Base-by-base conservation (phyloP, 53 echinoderm and acorn worm genomes). In the Holothuria scabra region DNA sequence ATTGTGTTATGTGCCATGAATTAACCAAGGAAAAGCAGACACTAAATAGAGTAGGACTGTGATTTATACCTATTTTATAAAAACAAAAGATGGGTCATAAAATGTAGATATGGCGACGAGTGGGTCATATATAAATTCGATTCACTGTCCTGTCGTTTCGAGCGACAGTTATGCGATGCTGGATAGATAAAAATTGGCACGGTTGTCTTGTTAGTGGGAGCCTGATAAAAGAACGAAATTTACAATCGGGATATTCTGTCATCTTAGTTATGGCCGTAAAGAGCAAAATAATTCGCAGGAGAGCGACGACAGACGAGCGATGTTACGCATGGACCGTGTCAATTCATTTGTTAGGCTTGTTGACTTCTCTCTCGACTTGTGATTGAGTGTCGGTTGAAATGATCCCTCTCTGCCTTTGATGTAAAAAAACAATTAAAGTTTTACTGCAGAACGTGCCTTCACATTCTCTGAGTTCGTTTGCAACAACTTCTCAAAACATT, bases 351-450 rank as follows among this genome's bases (percentile, higher is more conserved):
- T 44, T 5, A 23, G 8, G 44, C 72, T 72, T 48, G 48, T 72
- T 26, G 72, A 72, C 22, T n/a, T 52, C 52, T 52, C n/a, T 72
- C 44, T 41, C 25, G 13, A 33, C 25, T 23, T 26, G 24, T 72
- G 72, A 72, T 72, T 72, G 28, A 72, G 72, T 72, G 46, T 72
- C 44, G 72, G 20, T 20, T 24, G 46, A 32, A 67, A 67, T 34
- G 67, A 32, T 67, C 35, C 67, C 35, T 67, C 29, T 67, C 28
- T 52, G 52, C 14, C 52, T 52, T 52, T 52, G 52, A 52, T 52
- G 46, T 41, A 72, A 72, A 44, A 72, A 72, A 72, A 72, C 72
- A 72, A 72, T 72, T 72, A 72, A 72, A 72, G 44, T 72, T 72
- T 72, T 72, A 72, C 46, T 22, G 46, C 21, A 26, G 72, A 72